Evolutionary conservation across 2,888 invertebrate genomes (phyloP), one percentile per base, ranked within the genome.

Genomic region (Tolmerus cingulatus): DNA sequence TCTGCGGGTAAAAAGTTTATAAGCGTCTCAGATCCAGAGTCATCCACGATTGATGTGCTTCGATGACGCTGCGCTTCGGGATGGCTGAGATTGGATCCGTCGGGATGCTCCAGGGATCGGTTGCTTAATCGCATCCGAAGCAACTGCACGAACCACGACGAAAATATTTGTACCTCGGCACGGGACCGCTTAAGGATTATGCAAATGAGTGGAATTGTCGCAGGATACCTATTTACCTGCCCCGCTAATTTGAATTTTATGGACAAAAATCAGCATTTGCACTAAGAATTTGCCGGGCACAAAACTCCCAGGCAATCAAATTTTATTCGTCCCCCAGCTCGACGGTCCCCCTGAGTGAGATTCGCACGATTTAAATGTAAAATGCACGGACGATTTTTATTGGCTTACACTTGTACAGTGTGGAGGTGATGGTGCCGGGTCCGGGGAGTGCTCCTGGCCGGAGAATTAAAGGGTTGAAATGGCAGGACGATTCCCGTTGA

Each of bases 321-420:
- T 88, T 88, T 88, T 88, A 87, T 88, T 79, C 82, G 43, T 76
- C 79, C 37, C 87, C 43, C 34, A 51, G 81, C 23, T 66, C 88
- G 43, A 88, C 55, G 78, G 84, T 46, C 40, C 77, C 78, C 78
- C 78, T 76, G 57, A 74, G 87, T 55, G 66, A 88, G 78, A 86
- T 88, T 88, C 88, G 87, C 87, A 87, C 88, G 85, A 88, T 88
- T 88, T 88, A 86, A 88, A 88, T 88, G 88, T 88, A 87, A 88
- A 88, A 88, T 87, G 87, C 88, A 88, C 88, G 86, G 87, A 87
- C 87, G 86, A 86, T 87, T 87, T 88, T 88, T 88, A 88, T 87
- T 88, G 81, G 88, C 87, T 88, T 86, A 86, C 86, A 87, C 78
- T 74, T 51, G 87, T 87, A 76, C 81, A 23, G 85, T 55, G 19